A percentile compares a stretch with the other conserved stretches of the same genome.
Conservation (phyloP, 30 jellyfish, hydroid and myxozoan genomes). For the Phacellophora camtschatica region DNA sequence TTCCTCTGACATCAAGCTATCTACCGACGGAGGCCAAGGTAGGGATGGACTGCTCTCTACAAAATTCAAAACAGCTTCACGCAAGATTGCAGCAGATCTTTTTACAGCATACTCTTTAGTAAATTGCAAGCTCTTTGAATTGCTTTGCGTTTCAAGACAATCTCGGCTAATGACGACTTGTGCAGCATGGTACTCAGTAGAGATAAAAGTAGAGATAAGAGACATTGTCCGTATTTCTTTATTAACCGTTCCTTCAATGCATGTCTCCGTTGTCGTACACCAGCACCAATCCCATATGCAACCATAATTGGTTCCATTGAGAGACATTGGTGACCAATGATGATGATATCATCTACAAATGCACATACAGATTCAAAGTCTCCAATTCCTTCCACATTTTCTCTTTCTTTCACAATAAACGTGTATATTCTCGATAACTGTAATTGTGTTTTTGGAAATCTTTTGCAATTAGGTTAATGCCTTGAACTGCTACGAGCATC, state of each 20-base stretch:
- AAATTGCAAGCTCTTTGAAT: background rate
- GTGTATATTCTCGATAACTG: conserved; percentile 31
- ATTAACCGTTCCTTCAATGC: conserved; percentile 26
- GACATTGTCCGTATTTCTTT: conserved; percentile 9
- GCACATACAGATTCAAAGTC: conserved; percentile 25
- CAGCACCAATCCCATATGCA: conserved; percentile 5
- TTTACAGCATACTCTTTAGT: background rate
- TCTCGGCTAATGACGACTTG: conserved; percentile 39
- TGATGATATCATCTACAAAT: conserved; percentile 1
- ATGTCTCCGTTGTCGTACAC: conserved; percentile 5
- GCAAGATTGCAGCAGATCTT: conserved; percentile 7
- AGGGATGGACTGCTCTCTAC: background rate
- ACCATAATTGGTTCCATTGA: conserved; percentile 43
- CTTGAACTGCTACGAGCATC: conserved; percentile 32
- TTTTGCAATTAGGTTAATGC: conserved; percentile 45
- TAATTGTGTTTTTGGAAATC: conserved; percentile 40
- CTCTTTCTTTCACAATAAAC: conserved; percentile 12
- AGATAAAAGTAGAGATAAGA: conserved; percentile 9
- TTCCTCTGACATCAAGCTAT: background rate
- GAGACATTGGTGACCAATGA: conserved; percentile 37
- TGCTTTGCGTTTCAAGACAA: conserved; percentile 8
- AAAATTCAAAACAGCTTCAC: background rate
- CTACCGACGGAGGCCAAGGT: conserved; percentile 60
- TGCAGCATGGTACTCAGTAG: conserved; percentile 10
- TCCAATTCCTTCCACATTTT: conserved; percentile 1